phyloP scores from a whole-genome alignment of 2,797 vertebrate genomes.

The Anabas testudineus region DNA sequence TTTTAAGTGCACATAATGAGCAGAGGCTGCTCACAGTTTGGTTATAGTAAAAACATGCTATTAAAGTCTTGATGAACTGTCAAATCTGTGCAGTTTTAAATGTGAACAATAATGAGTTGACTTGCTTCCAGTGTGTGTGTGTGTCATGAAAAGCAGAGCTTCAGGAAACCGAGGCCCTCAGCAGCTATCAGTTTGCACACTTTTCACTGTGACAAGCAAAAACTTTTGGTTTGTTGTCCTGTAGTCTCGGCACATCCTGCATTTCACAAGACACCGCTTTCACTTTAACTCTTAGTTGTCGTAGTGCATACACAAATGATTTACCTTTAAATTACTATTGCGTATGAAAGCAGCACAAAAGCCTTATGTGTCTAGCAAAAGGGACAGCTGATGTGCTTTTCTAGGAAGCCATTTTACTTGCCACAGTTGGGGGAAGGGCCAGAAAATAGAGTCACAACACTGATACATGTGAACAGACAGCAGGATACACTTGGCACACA shows the following conservation, averaged over 20 bases:
- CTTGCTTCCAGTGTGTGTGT: neutral
- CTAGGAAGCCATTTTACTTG: constrained; percentile 82
- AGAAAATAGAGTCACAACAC: constrained; percentile 46
- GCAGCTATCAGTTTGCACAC: constrained; percentile 1
- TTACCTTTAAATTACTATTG: neutral
- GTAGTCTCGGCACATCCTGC: neutral
- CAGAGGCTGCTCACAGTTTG: neutral
- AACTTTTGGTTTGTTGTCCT: constrained; percentile 62
- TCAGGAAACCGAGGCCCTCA: neutral
- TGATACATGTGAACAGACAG: constrained; percentile 8
- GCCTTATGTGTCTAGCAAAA: constrained; percentile 19
- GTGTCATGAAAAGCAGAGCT: neutral
- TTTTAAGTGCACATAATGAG: neutral
- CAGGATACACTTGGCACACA: neutral
- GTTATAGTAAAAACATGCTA: constrained; percentile 11
- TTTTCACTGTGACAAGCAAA: constrained; percentile 24
- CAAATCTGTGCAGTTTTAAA: neutral
- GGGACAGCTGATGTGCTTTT: constrained; percentile 74
- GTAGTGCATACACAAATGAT: neutral
- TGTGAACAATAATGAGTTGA: neutral
- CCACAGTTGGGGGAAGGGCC: constrained; percentile 70
- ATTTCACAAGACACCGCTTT: neutral
- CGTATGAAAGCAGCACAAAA: constrained; percentile 6
- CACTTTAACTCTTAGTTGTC: neutral
- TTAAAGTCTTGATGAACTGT: neutral